These are phyloP conservation scores for Helicoverpa armigera DNA, from an alignment of 1,140 invertebrate species.

Conservation along the genomic window DNA sequence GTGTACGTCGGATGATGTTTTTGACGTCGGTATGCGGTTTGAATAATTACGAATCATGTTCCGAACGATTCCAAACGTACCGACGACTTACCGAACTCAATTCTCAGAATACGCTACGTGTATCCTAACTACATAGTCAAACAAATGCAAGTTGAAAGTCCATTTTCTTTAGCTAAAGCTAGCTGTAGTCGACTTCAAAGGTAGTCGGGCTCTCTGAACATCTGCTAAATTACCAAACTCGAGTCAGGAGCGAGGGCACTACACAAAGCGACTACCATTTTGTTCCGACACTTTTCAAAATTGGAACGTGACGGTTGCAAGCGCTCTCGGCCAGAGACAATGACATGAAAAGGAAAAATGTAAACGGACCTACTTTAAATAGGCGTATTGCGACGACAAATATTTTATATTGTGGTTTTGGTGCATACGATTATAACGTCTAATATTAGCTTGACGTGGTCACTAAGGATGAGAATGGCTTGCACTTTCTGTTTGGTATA, in stretches of 20 bases:
- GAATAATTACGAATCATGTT: constrained; percentile 84
- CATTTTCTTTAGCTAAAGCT: constrained; percentile 36
- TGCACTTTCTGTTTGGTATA: constrained; percentile 57
- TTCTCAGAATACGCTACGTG: constrained; percentile 46
- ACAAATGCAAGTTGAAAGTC: constrained; percentile 34
- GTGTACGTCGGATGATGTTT: constrained; percentile 74
- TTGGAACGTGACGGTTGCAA: constrained; percentile 86
- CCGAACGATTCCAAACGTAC: constrained; percentile 51
- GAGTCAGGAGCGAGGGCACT: constrained; percentile 70
- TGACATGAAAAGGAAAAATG: constrained; percentile 86
- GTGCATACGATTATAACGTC: constrained; percentile 61
- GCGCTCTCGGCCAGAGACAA: constrained; percentile 83
- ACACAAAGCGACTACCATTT: constrained; percentile 84
- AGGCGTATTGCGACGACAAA: constrained; percentile 71
- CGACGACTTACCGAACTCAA: constrained; percentile 48
- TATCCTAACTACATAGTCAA: constrained; percentile 26
- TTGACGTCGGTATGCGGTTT: constrained; percentile 81
- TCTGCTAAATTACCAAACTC: constrained; percentile 83
- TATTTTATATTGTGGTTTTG: constrained; percentile 74
- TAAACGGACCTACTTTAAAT: constrained; percentile 85
- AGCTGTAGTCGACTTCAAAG: constrained; percentile 74
- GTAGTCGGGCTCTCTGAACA: constrained; percentile 64
- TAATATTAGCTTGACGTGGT: constrained; percentile 43
- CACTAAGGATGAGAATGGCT: constrained; percentile 63
- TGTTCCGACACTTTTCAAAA: constrained; percentile 86